Base-by-base conservation (phyloP, 2,113 vertebrate genomes). In the Euleptes europaea region DNA sequence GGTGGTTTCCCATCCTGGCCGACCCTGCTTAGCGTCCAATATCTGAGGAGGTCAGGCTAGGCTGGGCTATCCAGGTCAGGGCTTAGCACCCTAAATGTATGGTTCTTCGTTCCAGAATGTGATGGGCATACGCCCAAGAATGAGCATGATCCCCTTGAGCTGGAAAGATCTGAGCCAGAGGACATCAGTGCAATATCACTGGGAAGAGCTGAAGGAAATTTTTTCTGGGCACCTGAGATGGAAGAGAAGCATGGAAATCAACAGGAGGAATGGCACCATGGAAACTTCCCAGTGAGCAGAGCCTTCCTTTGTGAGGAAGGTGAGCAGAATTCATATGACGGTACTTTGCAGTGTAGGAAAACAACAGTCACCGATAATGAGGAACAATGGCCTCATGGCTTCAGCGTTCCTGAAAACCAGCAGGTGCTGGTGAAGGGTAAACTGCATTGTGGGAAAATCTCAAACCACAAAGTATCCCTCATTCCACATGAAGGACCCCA, bases 401-500 rank as follows among this genome's bases (percentile, higher is more conserved):
- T 51, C 1, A 17, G 33, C 38, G 42, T 84, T 15, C 33, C 33
- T 21, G 63, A 31, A 33, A 38, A 63, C 82, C 83, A 66, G 57
- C 84, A 60, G 51, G 78, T 26, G 67, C 57, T 54, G 63, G 42
- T 44, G 47, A 33, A 1, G 73, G 85, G 80, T 57, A 84, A 84
- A 80, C 17, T 57, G 3, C 67, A 1, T 72, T 90, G 88, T 67
- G 86, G 70, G 42, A 91, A 89, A 84, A 69, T 84, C 8, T 91
- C 90, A 19, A 88, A 71, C 77, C 35, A 80, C 70, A 85, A 85
- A 44, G 51, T 63, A 28, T 74, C 77, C 28, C 78, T 90, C 47
- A 84, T 80, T 5, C 84, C 81, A 78, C 84, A 89, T 31, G 80
- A 91, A 49, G 78, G 67, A n/a, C 88, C 23, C 44, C 90, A 86